Evolutionary conservation across 1,140 invertebrate species (phyloP), one percentile per base, ranked within the genome.

Genomic region (Cydia amplana): DNA sequence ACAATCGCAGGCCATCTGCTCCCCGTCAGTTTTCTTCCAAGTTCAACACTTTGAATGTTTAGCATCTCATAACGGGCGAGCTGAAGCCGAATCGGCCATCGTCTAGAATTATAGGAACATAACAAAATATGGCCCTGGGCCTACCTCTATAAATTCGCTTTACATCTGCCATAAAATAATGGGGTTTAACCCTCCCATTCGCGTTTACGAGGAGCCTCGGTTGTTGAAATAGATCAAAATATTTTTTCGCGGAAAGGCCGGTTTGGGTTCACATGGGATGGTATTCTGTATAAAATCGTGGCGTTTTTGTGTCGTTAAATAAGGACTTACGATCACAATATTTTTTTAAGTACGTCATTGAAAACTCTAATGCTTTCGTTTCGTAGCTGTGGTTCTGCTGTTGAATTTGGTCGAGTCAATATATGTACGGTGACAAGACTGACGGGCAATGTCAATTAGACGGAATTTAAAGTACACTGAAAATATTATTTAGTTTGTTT

Each of bases 91-190:
- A 74, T 74, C 76, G 74, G 79, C 76, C 70, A 73, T 82, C 80
- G 80, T 76, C 76, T 75, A 76, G 81, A 86, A 85, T 89, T 85
- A 88, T 89, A 85, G 83, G 84, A 85, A 86, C 84, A 88, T 86
- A 88, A 85, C 84, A 84, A 87, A 90, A 88, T 87, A 87, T 83
- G 75, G 80, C 83, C 79, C 73, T 72, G 79, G 82, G 80, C 77
- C 75, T 78, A 87, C 88, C 87, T 85, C 83, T 76, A 91, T 88
- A 91, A 91, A 91, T 87, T 40, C 86, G 83, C 75, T 89, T 86
- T 85, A 88, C 84, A 88, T 89, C 84, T 85, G 80, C 86, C 79
- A 90, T 90, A 91, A 90, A 90, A 86, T 91, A 91, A 90, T 89
- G 84, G 90, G 87, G 88, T 91, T 88, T 90, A 90, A 87, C 88